Evolutionary conservation across 2,113 vertebrate species (phyloP), one percentile per base, ranked within the genome.

Genomic region (Gila orcuttii): DNA sequence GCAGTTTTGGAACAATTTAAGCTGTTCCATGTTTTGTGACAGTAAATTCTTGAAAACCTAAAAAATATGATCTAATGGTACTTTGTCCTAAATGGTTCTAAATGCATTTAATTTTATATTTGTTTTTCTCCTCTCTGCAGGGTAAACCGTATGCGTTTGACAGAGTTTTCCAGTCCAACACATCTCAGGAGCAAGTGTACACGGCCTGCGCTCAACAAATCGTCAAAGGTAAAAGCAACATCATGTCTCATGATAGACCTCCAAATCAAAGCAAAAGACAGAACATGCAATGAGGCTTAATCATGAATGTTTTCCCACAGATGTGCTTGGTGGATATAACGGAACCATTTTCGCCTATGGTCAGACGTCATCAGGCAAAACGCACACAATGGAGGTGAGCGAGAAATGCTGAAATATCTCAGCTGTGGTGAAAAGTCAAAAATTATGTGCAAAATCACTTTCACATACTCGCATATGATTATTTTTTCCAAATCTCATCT

Each of bases 301-400:
- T 55, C 17, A 69, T 52, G 19, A 23, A 15, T 79, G 15, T 83
- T 1, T 25, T 86, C 28, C 84, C 50, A 2, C 87, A 99, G 98
- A 99, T 96, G 98, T 99, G 83, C 95, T 99, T 85, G 98, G 98
- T 74, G 97, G 97, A 87, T 99, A 99, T 92, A 99, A 99, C 84
- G 98, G 98, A 89, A 99, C 97, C 33, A 99, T 99, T 96, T 99
- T 99, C 94, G 98, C 98, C 11, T 99, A 99, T 81, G 98, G 97
- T 69, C 98, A 99, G 87, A 99, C 98, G 0, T 98, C 98, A 0
- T 99, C 98, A 87, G 98, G 98, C 74, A 99, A 99, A 95, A 99
- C 98, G 17, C 98, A 99, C 91, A 99, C 97, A 88, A 99, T 99
- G 98, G 98, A 99, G 96, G 98, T 99, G 95, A 95, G 78, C 62